Conservation (phyloP, 2,888 invertebrate species). For the Brenthis daphne region DNA sequence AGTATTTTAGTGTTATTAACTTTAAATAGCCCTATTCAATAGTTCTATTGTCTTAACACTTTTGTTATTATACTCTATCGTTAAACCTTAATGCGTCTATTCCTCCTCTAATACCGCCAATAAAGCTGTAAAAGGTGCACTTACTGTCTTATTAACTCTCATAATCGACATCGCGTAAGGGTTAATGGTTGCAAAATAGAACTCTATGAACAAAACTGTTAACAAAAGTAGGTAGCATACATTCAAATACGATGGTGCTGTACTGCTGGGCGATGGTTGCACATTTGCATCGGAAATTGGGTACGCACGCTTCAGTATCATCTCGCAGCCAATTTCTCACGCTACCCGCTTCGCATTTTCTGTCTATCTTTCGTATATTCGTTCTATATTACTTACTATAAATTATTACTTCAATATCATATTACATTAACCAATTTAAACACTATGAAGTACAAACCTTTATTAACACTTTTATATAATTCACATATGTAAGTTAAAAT, state of each 20-base stretch:
- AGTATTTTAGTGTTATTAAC: not conserved
- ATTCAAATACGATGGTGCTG: constrained; percentile 47
- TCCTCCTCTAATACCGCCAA: constrained; percentile 68
- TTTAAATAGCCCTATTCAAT: not conserved
- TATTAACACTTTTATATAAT: no score
- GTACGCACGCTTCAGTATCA: constrained; percentile 71
- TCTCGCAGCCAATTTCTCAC: constrained; percentile 72
- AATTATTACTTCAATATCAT: not conserved
- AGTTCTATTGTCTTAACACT: constrained; percentile 59
- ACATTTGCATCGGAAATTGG: constrained; percentile 79
- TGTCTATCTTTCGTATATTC: constrained; percentile 6
- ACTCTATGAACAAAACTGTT: constrained; percentile 61
- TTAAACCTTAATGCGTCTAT: constrained; percentile 61
- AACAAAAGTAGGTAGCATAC: constrained; percentile 65
- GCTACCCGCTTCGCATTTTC: constrained; percentile 47
- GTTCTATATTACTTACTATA: not conserved
- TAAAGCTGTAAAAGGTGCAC: constrained; percentile 67
- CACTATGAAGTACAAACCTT: no score
- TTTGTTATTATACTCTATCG: constrained; percentile 68
- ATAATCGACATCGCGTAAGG: constrained; percentile 40
- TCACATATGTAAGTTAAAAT: no score
- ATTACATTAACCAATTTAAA: not conserved
- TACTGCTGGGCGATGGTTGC: constrained; percentile 56
- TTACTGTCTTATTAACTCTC: constrained; percentile 57
- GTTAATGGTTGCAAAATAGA: constrained; percentile 47